Evolutionary conservation across 35 echinoderm and acorn worm genomes (phyloP).

Genomic region (Heliocidaris erythrogramma): DNA sequence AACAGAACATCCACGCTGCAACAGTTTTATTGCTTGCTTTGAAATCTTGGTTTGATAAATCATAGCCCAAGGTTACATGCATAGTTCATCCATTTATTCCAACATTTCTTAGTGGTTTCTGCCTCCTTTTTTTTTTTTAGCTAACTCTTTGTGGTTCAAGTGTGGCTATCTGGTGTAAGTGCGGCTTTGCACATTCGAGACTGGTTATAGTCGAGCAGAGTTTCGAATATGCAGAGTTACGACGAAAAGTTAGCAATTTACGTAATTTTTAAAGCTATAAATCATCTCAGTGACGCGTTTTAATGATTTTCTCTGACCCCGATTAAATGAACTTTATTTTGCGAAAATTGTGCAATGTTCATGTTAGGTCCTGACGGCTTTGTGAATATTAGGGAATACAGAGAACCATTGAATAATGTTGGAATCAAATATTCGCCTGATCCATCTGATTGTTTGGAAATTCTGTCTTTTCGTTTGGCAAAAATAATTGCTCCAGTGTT

Average conservation of each 20-base stretch:
- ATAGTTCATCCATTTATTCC: neutral
- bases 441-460: too few species aligned
- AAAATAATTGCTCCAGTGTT: too few species aligned
- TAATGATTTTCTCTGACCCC: neutral
- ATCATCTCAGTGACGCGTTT: neutral
- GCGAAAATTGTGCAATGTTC: neutral
- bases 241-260: neutral
- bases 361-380: neutral
- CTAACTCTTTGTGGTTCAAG: neutral
- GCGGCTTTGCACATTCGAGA: neutral
- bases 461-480: neutral
- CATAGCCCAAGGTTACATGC: too few species aligned
- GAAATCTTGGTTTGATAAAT: too few species aligned
- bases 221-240: neutral
- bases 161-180: neutral
- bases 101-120: neutral
- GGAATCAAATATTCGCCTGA: neutral
- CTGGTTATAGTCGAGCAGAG: neutral
- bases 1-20: too few species aligned
- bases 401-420: neutral
- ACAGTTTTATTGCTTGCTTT: too few species aligned
- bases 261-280: neutral
- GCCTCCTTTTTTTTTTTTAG: neutral
- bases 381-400: neutral
- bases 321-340: neutral